These are phyloP conservation scores for Listrodromus nycthemerus DNA, from an alignment of 2,888 invertebrate genomes.

Conservation along the genomic window DNA sequence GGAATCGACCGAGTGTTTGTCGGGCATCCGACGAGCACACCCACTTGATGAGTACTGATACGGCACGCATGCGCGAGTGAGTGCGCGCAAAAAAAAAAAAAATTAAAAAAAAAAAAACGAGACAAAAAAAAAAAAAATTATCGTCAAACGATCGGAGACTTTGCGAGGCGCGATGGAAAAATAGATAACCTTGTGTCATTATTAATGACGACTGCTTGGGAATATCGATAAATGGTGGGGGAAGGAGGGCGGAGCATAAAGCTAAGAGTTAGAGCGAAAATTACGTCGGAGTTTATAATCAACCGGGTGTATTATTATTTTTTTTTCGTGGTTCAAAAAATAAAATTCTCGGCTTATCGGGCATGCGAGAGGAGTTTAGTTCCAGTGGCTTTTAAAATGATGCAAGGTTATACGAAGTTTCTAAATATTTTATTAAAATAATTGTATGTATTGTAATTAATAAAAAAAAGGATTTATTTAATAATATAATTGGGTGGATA, in stretches of 20 bases:
- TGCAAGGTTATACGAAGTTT: too few species aligned
- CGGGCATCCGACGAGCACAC: slow-evolving; percentile 32
- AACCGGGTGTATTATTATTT: neutral
- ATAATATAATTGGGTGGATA: too few species aligned
- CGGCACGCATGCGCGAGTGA: neutral
- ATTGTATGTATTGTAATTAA: too few species aligned
- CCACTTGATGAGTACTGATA: slow-evolving; percentile 2
- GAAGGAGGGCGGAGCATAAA: neutral
- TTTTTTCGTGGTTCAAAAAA: too few species aligned
- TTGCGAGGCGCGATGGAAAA: neutral
- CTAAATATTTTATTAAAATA: too few species aligned
- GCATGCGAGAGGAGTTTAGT: too few species aligned
- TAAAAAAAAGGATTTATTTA: too few species aligned
- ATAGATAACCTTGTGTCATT: slow-evolving; percentile 34
- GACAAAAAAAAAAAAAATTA: slow-evolving; percentile 12
- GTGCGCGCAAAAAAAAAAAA: neutral
- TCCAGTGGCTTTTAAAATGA: too few species aligned
- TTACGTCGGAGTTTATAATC: neutral
- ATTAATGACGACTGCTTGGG: slow-evolving; percentile 17
- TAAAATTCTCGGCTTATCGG: too few species aligned
- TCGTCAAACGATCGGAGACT: slow-evolving; percentile 11
- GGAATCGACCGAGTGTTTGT: slow-evolving; percentile 33
- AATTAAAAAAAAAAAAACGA: neutral
- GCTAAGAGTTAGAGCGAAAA: neutral
- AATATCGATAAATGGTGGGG: slow-evolving; percentile 8